Evolutionary conservation across 2,113 vertebrate genomes (phyloP).

Genomic region (Scomber japonicus): DNA sequence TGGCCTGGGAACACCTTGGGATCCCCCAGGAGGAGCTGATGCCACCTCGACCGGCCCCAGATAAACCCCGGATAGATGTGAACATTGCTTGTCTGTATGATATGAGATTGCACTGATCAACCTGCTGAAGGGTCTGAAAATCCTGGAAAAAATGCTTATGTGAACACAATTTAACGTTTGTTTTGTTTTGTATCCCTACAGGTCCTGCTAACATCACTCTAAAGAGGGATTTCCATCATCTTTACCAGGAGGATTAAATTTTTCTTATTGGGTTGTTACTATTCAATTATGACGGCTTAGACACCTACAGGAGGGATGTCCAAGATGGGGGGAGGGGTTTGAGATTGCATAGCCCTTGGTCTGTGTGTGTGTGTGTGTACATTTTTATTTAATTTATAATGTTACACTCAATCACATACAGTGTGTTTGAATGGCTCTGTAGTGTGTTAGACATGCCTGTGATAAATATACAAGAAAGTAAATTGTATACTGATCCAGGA

Average conservation of each 20-base stretch:
- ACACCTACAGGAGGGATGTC: slow-evolving; percentile 76
- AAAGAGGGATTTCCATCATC: neutral
- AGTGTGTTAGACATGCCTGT: neutral
- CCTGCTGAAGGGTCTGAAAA: too few relatives aligned
- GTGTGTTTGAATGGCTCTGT: neutral
- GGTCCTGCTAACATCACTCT: slow-evolving; percentile 20
- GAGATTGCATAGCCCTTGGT: slow-evolving; percentile 67
- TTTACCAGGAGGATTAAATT: neutral
- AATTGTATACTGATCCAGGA: slow-evolving; percentile 53
- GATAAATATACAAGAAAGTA: neutral
- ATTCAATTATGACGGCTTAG: slow-evolving; percentile 76
- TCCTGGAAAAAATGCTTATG: too few relatives aligned
- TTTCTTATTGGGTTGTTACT: slow-evolving; percentile 51
- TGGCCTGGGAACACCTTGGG: too few relatives aligned
- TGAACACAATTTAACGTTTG: neutral
- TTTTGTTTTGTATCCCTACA: slow-evolving; percentile 32
- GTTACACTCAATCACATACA: neutral
- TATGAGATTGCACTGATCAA: too few relatives aligned
- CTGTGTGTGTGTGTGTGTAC: slow-evolving; percentile 26
- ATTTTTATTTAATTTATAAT: slow-evolving; percentile 35
- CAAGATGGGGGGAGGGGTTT: slow-evolving; percentile 78
- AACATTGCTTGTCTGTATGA: too few relatives aligned
- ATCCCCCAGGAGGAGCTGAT: too few relatives aligned
- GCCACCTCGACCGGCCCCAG: too few relatives aligned
- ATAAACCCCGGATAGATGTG: too few relatives aligned